A percentile compares a stretch with the other conserved stretches of the same genome.
Conservation (phyloP, 2,113 vertebrate species). For the Grammatotria lemairii region DNA sequence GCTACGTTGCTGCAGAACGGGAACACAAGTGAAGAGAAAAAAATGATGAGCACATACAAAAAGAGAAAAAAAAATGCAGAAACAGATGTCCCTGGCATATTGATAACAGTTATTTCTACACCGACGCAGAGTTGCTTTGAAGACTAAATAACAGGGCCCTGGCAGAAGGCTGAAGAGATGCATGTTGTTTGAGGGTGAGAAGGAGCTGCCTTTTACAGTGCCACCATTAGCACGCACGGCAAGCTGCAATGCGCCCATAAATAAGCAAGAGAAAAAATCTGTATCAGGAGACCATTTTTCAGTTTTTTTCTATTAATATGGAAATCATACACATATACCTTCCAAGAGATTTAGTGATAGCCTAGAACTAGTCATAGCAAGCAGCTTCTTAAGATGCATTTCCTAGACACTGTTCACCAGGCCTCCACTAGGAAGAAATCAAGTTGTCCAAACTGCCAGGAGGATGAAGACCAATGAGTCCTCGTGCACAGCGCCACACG, state of each 20-base stretch:
- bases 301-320: slow-evolving; percentile 7
- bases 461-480: neutral
- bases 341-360: neutral
- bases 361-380: neutral
- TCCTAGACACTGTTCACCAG: neutral
- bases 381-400: neutral
- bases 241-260: neutral
- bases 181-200: slow-evolving; percentile 6
- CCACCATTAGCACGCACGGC: neutral
- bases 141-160: slow-evolving; percentile 40
- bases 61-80: neutral
- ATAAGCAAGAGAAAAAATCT: neutral
- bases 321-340: neutral
- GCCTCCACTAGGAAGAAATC: neutral
- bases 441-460: neutral
- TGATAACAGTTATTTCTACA: slow-evolving; percentile 49
- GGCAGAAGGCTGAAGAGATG: neutral
- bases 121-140: slow-evolving; percentile 23
- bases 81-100: slow-evolving; percentile 46
- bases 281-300: neutral
- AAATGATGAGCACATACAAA: neutral
- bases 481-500: neutral
- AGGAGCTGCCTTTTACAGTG: neutral
- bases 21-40: neutral
- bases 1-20: neutral